These are phyloP conservation scores for Hydrolagus colliei DNA, from an alignment of 2,797 vertebrate genomes.

Conservation along the genomic window DNA sequence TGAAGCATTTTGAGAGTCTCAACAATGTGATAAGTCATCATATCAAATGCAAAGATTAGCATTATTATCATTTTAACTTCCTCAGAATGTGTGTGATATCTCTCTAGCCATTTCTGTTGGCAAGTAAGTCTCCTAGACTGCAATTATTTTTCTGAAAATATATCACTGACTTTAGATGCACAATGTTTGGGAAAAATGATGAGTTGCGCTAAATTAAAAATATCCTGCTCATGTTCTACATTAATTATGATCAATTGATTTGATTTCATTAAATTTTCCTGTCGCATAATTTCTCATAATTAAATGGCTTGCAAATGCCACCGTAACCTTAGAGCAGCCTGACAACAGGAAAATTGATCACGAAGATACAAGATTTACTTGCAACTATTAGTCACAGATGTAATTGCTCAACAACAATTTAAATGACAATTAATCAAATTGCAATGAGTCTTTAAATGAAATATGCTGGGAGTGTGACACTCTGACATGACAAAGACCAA, in stretches of 20 bases:
- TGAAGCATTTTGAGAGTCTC: too few species aligned
- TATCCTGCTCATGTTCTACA: neutral
- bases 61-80: too few species aligned
- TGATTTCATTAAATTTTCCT: neutral
- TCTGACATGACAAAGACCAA: too few species aligned
- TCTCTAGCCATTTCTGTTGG: too few species aligned
- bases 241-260: neutral
- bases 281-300: neutral
- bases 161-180: neutral
- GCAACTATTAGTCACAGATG: constrained; percentile 24
- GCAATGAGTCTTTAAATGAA: neutral
- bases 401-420: constrained; percentile 27
- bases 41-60: too few species aligned
- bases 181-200: neutral
- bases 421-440: constrained; percentile 19
- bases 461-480: too few species aligned
- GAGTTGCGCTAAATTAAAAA: neutral
- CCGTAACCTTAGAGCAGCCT: neutral
- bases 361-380: neutral
- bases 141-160: neutral
- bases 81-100: too few species aligned
- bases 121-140: too few species aligned
- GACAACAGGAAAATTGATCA: neutral
- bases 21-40: too few species aligned
- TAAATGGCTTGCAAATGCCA: neutral